phyloP scores from a whole-genome alignment of 2,113 vertebrate genomes.

The Oncorhynchus masou region DNA sequence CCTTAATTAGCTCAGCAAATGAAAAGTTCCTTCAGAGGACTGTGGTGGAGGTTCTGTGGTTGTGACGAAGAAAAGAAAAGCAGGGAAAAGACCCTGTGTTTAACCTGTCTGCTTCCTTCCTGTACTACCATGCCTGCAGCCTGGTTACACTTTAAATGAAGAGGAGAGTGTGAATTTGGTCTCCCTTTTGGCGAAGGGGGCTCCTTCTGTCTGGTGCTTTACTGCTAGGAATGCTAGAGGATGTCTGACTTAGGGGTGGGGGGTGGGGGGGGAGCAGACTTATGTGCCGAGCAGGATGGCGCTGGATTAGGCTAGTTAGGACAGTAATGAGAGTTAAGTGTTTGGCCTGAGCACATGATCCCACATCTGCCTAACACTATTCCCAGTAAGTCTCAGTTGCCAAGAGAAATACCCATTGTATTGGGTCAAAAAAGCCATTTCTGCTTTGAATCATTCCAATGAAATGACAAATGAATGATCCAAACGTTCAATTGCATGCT shows the following conservation, averaged over 20 bases:
- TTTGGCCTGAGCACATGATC: not conserved
- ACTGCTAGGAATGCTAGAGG: not conserved
- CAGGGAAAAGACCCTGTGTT: slow-evolving; percentile 35
- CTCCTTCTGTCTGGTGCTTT: slow-evolving; percentile 32
- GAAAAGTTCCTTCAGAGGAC: slow-evolving; percentile 58
- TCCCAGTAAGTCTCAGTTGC: not conserved
- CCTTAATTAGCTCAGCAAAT: slow-evolving; percentile 66
- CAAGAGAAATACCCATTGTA: not conserved
- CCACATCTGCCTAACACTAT: not conserved
- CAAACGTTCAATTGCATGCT: not conserved
- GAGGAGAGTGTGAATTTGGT: slow-evolving; percentile 11
- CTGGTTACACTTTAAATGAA: slow-evolving; percentile 12
- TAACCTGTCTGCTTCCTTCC: slow-evolving; percentile 16
- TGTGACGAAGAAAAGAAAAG: slow-evolving; percentile 27
- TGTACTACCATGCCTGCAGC: slow-evolving; percentile 6
- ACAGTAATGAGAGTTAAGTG: not conserved
- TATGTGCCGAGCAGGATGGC: slow-evolving; percentile 15
- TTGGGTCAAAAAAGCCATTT: not conserved
- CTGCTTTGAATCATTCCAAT: not conserved
- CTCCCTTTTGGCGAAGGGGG: slow-evolving; percentile 23
- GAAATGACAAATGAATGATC: not conserved
- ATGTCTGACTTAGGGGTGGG: slow-evolving; percentile 9
- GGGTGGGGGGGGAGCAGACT: slow-evolving; percentile 5
- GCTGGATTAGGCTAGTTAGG: slow-evolving; percentile 1
- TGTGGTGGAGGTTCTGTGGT: slow-evolving; percentile 35